Evolutionary conservation across 2,797 vertebrate species (phyloP), one percentile per base, ranked within the genome.

Genomic region (Danio jaintianensis): DNA sequence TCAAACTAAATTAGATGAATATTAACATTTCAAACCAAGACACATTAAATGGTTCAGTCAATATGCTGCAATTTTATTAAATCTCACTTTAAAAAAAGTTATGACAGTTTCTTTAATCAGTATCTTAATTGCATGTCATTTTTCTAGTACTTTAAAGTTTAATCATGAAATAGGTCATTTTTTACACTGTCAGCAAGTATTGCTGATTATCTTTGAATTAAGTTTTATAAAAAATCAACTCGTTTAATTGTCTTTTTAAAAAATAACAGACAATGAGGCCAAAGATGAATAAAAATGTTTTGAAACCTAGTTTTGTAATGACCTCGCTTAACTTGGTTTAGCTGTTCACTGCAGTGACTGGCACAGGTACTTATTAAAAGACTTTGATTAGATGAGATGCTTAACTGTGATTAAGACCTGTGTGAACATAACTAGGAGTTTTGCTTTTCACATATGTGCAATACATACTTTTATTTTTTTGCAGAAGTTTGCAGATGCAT

Each of bases 371-470:
- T 64, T 64, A 56, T 5, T 38, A 6, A 42, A 52, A 22, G 67
- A 53, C 29, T 42, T 72, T 38, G 68, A 22, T 58, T 72, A 13
- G 69, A 53, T 71, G 69, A 53, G 52, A 72, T 72, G 69, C 40
- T 72, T 29, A 73, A 20, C 71, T 73, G 7, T 45, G 38, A 72
- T 72, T 22, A 22, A 71, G 68, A 50, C 22, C 29, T 52, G 22
- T 50, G 48, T 18, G 36, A 70, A 70, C 50, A 18, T 70, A 48
- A n/a, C 38, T 72, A 13, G 10, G 12, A 16, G 15, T 72, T 45
- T 56, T 58, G 13, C 4, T 12, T 43, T 72, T 58, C 38, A 9
- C 2, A 0, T 29, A 22, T 20, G 13, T 56, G 52, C n/a, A 55
- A 2, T 9, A 55, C 13, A 2, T 4, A 45, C 20, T 6, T 42